phyloP scores from a whole-genome alignment of 2,113 vertebrate genomes.

The Microtus pennsylvanicus region DNA sequence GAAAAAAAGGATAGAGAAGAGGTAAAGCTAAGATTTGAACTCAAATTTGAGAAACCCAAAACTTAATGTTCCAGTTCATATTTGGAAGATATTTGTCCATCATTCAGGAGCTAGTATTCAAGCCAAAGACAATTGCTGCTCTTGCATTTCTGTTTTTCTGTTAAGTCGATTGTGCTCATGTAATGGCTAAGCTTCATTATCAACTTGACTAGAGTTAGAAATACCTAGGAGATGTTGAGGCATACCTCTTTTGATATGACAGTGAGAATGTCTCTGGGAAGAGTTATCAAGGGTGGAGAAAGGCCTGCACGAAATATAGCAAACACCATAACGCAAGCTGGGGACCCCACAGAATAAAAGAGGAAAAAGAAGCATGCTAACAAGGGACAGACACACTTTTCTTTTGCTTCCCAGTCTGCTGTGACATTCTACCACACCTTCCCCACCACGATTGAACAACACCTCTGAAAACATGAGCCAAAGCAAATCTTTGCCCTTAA shows the following conservation, averaged over 20 bases:
- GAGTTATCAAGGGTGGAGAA: neutral
- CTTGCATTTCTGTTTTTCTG: slow-evolving; percentile 10
- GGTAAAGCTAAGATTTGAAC: slow-evolving; percentile 9
- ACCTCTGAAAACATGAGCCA: neutral
- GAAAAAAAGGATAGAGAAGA: neutral
- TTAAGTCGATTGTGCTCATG: neutral
- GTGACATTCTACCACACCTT: neutral
- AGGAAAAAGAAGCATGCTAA: neutral
- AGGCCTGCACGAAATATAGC: neutral
- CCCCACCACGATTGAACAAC: neutral
- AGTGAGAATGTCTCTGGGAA: neutral
- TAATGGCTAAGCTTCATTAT: neutral
- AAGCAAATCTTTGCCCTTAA: neutral
- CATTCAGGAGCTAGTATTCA: neutral
- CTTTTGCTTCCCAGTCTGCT: neutral
- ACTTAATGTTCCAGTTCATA: neutral
- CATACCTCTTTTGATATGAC: neutral
- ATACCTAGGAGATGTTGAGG: neutral
- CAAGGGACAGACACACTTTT: neutral
- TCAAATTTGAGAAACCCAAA: neutral
- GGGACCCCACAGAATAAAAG: neutral
- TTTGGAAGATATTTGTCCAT: slow-evolving; percentile 27
- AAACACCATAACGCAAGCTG: neutral
- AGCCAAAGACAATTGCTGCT: slow-evolving; percentile 7
- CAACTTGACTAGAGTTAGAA: neutral